Conservation (phyloP, 2,797 vertebrate species). For the Leptodactylus fallax region DNA sequence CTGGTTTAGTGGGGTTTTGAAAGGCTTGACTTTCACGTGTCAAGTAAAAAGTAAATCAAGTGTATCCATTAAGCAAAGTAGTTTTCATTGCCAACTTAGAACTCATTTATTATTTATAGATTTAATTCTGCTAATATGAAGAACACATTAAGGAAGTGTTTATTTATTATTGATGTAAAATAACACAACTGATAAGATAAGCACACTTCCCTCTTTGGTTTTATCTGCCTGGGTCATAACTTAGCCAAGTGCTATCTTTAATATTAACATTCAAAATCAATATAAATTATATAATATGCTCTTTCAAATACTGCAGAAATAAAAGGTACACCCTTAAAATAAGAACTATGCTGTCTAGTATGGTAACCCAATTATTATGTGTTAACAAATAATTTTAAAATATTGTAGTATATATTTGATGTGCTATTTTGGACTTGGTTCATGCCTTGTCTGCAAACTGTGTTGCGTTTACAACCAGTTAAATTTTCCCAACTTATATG, state of each 20-base stretch:
- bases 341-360: not conserved
- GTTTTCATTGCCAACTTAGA: slow-evolving; percentile 58
- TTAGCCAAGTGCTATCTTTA: slow-evolving; percentile 37
- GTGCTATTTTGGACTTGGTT: not conserved
- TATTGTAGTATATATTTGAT: not conserved
- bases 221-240: slow-evolving; percentile 9
- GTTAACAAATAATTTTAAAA: not conserved
- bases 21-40: slow-evolving; percentile 43
- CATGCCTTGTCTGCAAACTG: too few relatives aligned
- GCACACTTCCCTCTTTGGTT: slow-evolving; percentile 27
- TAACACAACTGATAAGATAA: slow-evolving; percentile 46
- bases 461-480: too few relatives aligned
- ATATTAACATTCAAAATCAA: slow-evolving; percentile 6
- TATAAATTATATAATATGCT: slow-evolving; percentile 5
- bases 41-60: slow-evolving; percentile 45
- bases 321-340: not conserved
- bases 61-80: slow-evolving; percentile 59
- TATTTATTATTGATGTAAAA: slow-evolving; percentile 59
- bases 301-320: not conserved
- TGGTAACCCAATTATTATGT: not conserved
- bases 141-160: slow-evolving; percentile 51
- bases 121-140: slow-evolving; percentile 57
- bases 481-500: too few relatives aligned
- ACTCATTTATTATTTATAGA: slow-evolving; percentile 57
- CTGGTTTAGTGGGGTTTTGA: slow-evolving; percentile 15